phyloP scores from a whole-genome alignment of 1,140 invertebrate species.

The Zaprionus taronus region DNA sequence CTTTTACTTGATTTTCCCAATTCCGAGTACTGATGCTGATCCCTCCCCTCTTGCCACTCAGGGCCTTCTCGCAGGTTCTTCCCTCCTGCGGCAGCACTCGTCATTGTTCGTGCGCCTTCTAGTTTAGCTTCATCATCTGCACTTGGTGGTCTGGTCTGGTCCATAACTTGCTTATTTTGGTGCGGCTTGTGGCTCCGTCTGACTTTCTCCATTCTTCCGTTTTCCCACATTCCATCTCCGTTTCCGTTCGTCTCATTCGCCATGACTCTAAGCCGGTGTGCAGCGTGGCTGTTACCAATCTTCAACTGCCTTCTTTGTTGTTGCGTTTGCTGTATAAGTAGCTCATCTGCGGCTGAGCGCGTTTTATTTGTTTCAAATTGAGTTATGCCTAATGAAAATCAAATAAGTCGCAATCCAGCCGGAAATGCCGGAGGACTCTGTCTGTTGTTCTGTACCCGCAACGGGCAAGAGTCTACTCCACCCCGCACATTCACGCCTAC shows the following conservation, averaged over 20 bases:
- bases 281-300: constrained; percentile 32
- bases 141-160: constrained; percentile 60
- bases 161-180: constrained; percentile 51
- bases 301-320: constrained; percentile 16
- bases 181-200: constrained; percentile 21
- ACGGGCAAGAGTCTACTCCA: background rate
- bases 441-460: constrained; percentile 17
- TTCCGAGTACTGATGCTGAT: constrained; percentile 46
- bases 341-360: constrained; percentile 80
- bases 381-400: constrained; percentile 83
- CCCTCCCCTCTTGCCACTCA: background rate
- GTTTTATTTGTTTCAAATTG: constrained; percentile 83
- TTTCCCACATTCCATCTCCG: constrained; percentile 37
- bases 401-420: constrained; percentile 82
- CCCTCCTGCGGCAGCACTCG: background rate
- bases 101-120: constrained; percentile 69
- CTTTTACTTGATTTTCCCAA: constrained; percentile 80
- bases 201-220: background rate
- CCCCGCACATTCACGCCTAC: constrained; percentile 44
- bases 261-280: constrained; percentile 47
- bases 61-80: no score
- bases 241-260: constrained; percentile 72
- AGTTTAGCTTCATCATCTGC: constrained; percentile 80
- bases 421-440: constrained; percentile 61
- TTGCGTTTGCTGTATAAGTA: constrained; percentile 66